These are phyloP conservation scores for Polyommatus iphigenia DNA, from an alignment of 2,888 invertebrate genomes.

Conservation along the genomic window DNA sequence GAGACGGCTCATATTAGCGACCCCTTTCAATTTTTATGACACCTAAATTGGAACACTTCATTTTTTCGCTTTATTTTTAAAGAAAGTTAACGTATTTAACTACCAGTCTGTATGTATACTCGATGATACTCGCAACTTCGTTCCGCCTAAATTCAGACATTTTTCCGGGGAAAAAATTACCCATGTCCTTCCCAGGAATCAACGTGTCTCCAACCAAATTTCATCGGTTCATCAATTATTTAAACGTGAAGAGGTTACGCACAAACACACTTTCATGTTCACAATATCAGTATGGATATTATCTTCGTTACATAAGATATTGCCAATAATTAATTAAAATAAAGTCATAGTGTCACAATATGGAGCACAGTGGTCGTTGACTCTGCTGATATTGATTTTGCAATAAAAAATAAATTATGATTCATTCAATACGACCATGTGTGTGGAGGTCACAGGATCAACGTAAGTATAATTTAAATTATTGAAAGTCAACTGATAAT, in stretches of 20 bases:
- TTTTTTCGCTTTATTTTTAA: background rate
- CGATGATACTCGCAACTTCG: no score
- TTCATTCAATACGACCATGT: slow-evolving; percentile 1
- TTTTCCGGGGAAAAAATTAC: no score
- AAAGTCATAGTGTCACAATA: background rate
- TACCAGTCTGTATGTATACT: no score
- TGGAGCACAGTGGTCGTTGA: background rate
- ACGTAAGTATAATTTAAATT: background rate
- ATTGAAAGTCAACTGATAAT: slow-evolving; percentile 1
- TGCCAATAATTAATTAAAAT: slow-evolving; percentile 11
- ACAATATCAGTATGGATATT: background rate
- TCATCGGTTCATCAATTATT: no score
- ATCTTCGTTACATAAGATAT: slow-evolving; percentile 5
- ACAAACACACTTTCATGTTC: no score
- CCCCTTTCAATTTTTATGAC: slow-evolving; percentile 9
- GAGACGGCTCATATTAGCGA: background rate
- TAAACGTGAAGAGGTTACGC: no score
- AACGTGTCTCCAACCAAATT: no score
- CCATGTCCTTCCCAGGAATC: no score
- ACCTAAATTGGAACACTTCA: background rate
- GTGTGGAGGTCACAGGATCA: slow-evolving; percentile 15
- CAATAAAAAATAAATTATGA: slow-evolving; percentile 4
- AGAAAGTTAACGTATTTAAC: background rate
- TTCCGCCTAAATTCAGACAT: no score
- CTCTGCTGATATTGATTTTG: background rate